Percentiles rank a stretch among this genome's conserved stretches.
Conservation (phyloP, 2,888 invertebrate genomes). For the Spodoptera exigua region DNA sequence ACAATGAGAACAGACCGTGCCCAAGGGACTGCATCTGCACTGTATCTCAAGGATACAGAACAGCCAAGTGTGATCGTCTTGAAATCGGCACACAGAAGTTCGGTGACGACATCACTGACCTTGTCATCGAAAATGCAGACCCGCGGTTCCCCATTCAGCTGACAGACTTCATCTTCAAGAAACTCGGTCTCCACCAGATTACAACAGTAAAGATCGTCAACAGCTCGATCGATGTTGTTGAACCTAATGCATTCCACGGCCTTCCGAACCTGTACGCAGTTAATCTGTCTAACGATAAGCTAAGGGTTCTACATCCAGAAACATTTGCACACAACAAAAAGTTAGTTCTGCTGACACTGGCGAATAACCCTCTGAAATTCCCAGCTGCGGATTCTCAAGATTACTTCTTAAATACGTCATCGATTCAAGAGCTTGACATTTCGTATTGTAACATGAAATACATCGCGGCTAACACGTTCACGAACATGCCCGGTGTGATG, state of each 20-base stretch:
- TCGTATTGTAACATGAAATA: slow-evolving; percentile 92
- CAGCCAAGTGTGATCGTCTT: slow-evolving; percentile 91
- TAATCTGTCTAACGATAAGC: slow-evolving; percentile 91
- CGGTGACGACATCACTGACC: slow-evolving; percentile 91
- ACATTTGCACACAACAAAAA: slow-evolving; percentile 92
- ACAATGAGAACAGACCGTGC: slow-evolving; percentile 87
- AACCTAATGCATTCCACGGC: slow-evolving; percentile 92
- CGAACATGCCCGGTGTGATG: slow-evolving; percentile 90
- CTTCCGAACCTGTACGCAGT: slow-evolving; percentile 91
- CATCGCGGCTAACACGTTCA: slow-evolving; percentile 91
- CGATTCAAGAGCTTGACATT: slow-evolving; percentile 92
- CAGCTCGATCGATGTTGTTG: slow-evolving; percentile 91
- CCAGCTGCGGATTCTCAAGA: slow-evolving; percentile 78
- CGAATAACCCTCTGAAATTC: slow-evolving; percentile 90
- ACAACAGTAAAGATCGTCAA: slow-evolving; percentile 92
- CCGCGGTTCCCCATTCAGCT: slow-evolving; percentile 89
- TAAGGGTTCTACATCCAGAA: slow-evolving; percentile 91
- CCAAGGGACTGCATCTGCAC: slow-evolving; percentile 91
- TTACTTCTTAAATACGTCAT: slow-evolving; percentile 89
- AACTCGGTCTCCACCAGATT: slow-evolving; percentile 90
- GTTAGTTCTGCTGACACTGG: slow-evolving; percentile 91
- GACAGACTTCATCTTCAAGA: slow-evolving; percentile 90
- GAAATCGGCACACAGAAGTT: slow-evolving; percentile 91
- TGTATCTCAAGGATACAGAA: slow-evolving; percentile 89
- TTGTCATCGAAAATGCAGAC: slow-evolving; percentile 91